phyloP scores from a whole-genome alignment of 2,113 vertebrate species.

The Epinephelus cyanopodus region DNA sequence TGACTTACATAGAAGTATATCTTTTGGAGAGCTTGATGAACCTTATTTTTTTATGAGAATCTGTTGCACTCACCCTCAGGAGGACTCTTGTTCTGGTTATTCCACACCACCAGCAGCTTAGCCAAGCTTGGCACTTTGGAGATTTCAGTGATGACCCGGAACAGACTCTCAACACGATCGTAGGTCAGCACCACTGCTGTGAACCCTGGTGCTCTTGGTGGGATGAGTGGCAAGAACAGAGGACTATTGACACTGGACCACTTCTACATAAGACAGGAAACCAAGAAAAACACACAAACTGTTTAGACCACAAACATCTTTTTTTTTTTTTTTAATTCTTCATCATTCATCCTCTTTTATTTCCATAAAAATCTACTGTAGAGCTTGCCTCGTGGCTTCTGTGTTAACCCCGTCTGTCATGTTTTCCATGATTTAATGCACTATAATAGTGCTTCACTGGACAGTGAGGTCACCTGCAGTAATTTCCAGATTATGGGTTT shows the following conservation, averaged over 20 bases:
- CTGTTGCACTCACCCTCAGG: conserved; percentile 91
- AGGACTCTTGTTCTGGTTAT: conserved; percentile 98
- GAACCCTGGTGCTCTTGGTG: conserved; percentile 95
- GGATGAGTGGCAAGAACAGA: conserved; percentile 95
- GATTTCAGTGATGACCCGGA: conserved; percentile 97
- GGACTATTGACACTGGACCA: conserved; percentile 97
- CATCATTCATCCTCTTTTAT: background rate
- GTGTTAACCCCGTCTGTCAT: conserved; percentile 23
- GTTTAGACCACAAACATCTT: background rate
- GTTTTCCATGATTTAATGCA: conserved; percentile 66
- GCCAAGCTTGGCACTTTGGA: conserved; percentile 97
- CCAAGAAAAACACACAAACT: background rate
- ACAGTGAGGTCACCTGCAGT: conserved; percentile 61
- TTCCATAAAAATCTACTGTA: conserved; percentile 8
- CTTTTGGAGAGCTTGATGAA: background rate
- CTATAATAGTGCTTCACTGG: conserved; percentile 42
- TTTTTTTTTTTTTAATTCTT: background rate
- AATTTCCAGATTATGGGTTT: conserved; percentile 67
- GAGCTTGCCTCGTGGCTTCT: background rate
- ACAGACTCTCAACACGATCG: conserved; percentile 96
- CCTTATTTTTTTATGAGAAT: background rate
- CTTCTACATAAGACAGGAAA: conserved; percentile 83
- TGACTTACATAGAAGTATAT: background rate
- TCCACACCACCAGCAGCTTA: conserved; percentile 97
- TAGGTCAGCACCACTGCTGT: conserved; percentile 97